Conservation (phyloP, 2,797 vertebrate species). For the Emydoidea blandingii region DNA sequence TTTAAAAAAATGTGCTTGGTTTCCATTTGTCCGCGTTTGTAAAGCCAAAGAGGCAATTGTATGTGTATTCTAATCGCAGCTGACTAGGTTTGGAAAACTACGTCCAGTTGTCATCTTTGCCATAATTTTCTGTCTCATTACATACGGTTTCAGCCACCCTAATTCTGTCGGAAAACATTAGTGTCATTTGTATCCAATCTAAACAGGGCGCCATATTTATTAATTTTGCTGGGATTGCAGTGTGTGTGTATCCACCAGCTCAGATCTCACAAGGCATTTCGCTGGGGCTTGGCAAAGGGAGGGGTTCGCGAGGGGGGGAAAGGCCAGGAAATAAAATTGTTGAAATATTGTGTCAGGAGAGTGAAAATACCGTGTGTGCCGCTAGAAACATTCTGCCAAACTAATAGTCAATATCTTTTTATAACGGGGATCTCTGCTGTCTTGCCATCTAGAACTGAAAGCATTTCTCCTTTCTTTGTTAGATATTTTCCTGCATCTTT, state of each 20-base stretch:
- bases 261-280: neutral
- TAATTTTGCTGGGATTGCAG: conserved; percentile 77
- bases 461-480: neutral
- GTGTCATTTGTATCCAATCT: conserved; percentile 82
- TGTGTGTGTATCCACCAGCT: conserved; percentile 48
- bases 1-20: neutral
- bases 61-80: conserved; percentile 59
- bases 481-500: neutral
- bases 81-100: conserved; percentile 65
- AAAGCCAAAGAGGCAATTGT: neutral
- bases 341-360: neutral
- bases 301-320: too few species aligned
- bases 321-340: neutral
- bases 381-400: too few species aligned
- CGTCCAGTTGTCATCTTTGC: conserved; percentile 79
- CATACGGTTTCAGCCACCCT: conserved; percentile 85
- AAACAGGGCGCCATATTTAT: conserved; percentile 76
- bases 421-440: neutral
- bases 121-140: conserved; percentile 88
- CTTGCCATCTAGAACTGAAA: neutral
- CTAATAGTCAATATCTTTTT: too few species aligned
- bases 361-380: neutral
- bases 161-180: conserved; percentile 88
- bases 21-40: neutral
- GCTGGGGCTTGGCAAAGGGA: neutral